phyloP scores from a whole-genome alignment of 1,140 invertebrate genomes.

The Macrocentrus cingulum region DNA sequence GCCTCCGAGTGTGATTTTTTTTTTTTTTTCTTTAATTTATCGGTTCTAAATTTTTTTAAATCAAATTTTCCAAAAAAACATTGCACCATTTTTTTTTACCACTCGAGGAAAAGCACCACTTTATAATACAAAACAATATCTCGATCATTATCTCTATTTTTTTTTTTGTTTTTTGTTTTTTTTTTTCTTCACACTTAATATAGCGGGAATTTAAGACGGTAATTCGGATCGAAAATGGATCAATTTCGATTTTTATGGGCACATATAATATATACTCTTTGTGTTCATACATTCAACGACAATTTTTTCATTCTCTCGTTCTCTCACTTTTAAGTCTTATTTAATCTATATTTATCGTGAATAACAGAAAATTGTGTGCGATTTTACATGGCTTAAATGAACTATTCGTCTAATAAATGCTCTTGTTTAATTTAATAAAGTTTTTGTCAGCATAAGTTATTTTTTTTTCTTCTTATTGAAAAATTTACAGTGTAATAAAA shows the following conservation, averaged over 20 bases:
- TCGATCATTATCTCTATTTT: not conserved
- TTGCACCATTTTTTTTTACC: slow-evolving; percentile 27
- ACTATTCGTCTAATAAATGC: slow-evolving; percentile 27
- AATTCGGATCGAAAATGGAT: slow-evolving; percentile 14
- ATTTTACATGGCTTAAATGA: slow-evolving; percentile 20
- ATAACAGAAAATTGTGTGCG: slow-evolving; percentile 25
- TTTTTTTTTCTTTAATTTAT: not conserved
- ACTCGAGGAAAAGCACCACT: slow-evolving; percentile 46
- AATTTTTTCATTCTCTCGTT: slow-evolving; percentile 8
- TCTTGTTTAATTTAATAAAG: not conserved
- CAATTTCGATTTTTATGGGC: slow-evolving; percentile 6
- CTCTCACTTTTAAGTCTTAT: slow-evolving; percentile 13
- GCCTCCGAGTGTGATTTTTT: not conserved
- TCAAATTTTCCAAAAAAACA: slow-evolving; percentile 9
- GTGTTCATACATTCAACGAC: not conserved
- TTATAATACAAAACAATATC: slow-evolving; percentile 40
- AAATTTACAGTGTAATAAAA: too few species aligned
- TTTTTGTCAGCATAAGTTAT: not conserved
- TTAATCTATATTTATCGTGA: slow-evolving; percentile 18
- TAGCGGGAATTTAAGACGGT: not conserved
- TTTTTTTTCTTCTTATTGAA: too few species aligned
- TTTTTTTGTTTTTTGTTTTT: not conserved
- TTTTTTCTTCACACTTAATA: not conserved
- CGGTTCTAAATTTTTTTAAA: not conserved
- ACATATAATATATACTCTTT: slow-evolving; percentile 9